Base-by-base conservation (phyloP, 2,888 invertebrate genomes). In the Drosophila neoperkinsi region DNA sequence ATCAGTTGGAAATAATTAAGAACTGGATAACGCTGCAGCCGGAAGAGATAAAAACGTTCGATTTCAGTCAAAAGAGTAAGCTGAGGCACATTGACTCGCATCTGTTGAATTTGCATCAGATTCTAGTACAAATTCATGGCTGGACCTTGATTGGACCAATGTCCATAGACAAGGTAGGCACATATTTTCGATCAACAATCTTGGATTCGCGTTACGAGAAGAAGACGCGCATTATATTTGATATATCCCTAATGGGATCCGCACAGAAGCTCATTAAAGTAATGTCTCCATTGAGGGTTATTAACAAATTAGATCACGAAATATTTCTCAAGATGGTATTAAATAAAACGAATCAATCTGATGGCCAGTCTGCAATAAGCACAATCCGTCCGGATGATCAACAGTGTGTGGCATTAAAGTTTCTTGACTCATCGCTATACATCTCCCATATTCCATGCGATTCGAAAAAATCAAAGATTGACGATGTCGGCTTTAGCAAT, bases 161-260 rank as follows among this genome's bases (percentile, higher is more conserved):
- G 21, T 97, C 98, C 11, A 97, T 99, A 0, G 99, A 99, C 93
- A 96, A 97, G 93, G 99, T 99, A 30, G 99, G 99, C 3, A 95
- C 97, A 51, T 99, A 97, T 94, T 99, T 99, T 92, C 94, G 97
- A n/a, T 95, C 95, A 75, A 95, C 96, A 0, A 84, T 81, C 6
- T 72, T 88, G 43, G 92, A 92, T 51, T 84, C 90, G 56, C 82
- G 88, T 13, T 91, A 84, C n/a, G 77, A 81, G 33, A 92, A 91
- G 33, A 94, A 95, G 82, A 97, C 97, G 0, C 95, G 99, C 61
- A 95, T 99, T 33, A 98, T 99, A 53, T 97, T 99, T 91, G 97
- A 97, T 81, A 97, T 99, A 25, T 96, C 96, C 0, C 94, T 99
- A 76, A 98, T 98, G 93, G 98, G 98, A 0, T 98, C 98, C 3